Conservation (phyloP, 37 sponge, comb jelly and placozoan species). For the Cliona cf. orientalis region DNA sequence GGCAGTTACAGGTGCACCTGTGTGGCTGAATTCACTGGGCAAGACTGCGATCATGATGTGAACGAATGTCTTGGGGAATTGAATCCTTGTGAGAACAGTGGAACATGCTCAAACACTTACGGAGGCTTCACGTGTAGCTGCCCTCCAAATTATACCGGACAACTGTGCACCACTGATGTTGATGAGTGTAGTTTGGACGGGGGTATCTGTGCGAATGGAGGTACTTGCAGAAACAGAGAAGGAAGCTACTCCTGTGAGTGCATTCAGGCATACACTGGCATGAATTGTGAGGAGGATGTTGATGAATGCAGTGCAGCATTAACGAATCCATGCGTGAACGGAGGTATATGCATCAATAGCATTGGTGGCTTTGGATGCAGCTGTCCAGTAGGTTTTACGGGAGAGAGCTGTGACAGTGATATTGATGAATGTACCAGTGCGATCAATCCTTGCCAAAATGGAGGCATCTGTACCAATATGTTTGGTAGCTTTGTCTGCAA, state of each 20-base stretch:
- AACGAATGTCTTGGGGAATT: slow-evolving; percentile 6
- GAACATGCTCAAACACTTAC: slow-evolving; percentile 29
- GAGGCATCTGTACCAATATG: slow-evolving; percentile 26
- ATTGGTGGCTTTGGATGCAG: slow-evolving; percentile 31
- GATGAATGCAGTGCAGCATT: slow-evolving; percentile 28
- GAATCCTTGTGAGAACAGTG: slow-evolving; percentile 70
- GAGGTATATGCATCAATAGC: slow-evolving; percentile 35
- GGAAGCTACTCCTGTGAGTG: slow-evolving; percentile 54
- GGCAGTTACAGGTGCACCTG: slow-evolving; percentile 39
- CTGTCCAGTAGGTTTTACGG: slow-evolving; percentile 44
- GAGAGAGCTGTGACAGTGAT: slow-evolving; percentile 22
- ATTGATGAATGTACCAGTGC: slow-evolving; percentile 14
- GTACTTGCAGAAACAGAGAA: slow-evolving; percentile 33
- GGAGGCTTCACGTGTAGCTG: slow-evolving; percentile 58
- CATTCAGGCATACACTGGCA: slow-evolving; percentile 13
- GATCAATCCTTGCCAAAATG: slow-evolving; percentile 31
- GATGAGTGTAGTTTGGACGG: slow-evolving; percentile 23
- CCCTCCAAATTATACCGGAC: slow-evolving; percentile 52
- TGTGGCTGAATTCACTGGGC: slow-evolving; percentile 27
- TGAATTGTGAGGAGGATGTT: slow-evolving; percentile 24
- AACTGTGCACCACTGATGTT: slow-evolving; percentile 36
- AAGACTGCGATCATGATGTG: slow-evolving; percentile 2
- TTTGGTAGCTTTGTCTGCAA: slow-evolving; percentile 23
- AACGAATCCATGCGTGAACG: slow-evolving; percentile 29
- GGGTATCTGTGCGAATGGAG: slow-evolving; percentile 28